Percentiles rank a stretch among this genome's conserved stretches.
Evolutionary conservation across 2,888 invertebrate species (phyloP).

Genomic region (Abrostola tripartita): DNA sequence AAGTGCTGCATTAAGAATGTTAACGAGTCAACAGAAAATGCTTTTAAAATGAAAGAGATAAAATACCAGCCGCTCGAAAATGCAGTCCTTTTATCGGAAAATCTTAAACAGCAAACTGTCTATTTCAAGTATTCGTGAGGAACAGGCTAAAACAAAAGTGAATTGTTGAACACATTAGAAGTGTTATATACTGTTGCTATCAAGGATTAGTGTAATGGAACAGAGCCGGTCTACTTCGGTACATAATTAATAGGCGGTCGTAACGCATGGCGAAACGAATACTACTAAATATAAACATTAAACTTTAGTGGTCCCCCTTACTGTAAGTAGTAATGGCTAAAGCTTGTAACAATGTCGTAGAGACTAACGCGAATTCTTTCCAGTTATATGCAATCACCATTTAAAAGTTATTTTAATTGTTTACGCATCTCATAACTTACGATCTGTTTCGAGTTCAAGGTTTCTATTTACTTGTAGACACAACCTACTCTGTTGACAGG

Average conservation of each 20-base stretch:
- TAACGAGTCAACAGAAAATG: conserved; percentile 29
- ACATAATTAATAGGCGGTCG: conserved; percentile 48
- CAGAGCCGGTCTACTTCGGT: conserved; percentile 41
- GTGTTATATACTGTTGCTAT: conserved; percentile 40
- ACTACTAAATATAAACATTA: conserved; percentile 78
- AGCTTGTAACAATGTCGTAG: conserved; percentile 79
- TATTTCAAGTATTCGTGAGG: conserved; percentile 47
- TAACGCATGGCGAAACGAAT: conserved; percentile 47
- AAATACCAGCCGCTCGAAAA: conserved; percentile 44
- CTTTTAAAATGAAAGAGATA: conserved; percentile 45
- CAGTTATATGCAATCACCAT: conserved; percentile 66
- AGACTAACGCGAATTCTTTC: conserved; percentile 68
- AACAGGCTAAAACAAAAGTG: conserved; percentile 31
- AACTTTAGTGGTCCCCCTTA: conserved; percentile 77
- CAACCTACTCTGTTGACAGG: conserved; percentile 32
- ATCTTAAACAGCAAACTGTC: conserved; percentile 33
- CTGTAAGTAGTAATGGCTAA: conserved; percentile 83
- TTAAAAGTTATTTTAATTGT: conserved; percentile 73
- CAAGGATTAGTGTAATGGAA: conserved; percentile 54
- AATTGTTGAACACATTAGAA: conserved; percentile 39
- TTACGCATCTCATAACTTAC: conserved; percentile 60
- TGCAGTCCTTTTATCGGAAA: conserved; percentile 40
- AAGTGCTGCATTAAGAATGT: conserved; percentile 24
- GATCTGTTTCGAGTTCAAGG: conserved; percentile 57
- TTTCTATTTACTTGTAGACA: conserved; percentile 29